Evolutionary conservation across 1,140 invertebrate species (phyloP).

Genomic region (Vanessa atalanta): DNA sequence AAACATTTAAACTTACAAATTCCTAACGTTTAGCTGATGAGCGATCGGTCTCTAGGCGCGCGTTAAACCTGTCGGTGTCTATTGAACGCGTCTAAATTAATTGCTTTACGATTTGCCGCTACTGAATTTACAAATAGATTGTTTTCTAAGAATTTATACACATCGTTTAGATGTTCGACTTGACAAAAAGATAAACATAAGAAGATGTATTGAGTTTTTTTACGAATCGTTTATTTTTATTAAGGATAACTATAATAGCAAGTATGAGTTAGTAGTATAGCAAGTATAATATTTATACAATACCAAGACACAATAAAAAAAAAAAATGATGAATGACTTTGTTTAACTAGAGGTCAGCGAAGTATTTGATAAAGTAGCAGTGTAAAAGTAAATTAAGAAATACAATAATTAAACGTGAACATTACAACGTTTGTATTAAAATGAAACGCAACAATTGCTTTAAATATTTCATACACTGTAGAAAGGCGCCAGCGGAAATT

Average conservation of each 20-base stretch:
- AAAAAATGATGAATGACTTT: too few relatives aligned
- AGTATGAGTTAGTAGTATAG: too few relatives aligned
- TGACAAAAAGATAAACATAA: background rate
- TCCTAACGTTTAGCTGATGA: conserved; percentile 57
- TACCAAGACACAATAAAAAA: too few relatives aligned
- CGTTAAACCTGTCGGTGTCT: conserved; percentile 32
- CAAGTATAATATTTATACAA: too few relatives aligned
- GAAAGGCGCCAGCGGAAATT: conserved; percentile 4
- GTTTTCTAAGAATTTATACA: conserved; percentile 31
- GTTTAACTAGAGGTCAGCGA: too few relatives aligned
- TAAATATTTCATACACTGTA: background rate
- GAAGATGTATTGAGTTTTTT: too few relatives aligned
- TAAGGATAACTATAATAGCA: too few relatives aligned
- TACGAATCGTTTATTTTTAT: too few relatives aligned
- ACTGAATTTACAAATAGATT: conserved; percentile 22
- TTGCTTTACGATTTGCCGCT: conserved; percentile 43
- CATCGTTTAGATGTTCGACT: background rate
- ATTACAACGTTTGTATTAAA: background rate
- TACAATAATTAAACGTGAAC: background rate
- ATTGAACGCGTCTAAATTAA: conserved; percentile 37
- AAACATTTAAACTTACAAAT: conserved; percentile 58
- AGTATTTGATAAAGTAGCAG: background rate
- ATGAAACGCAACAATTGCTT: conserved; percentile 2
- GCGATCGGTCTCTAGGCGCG: conserved; percentile 61
- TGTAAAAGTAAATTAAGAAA: background rate